Evolutionary conservation across 2,797 vertebrate genomes (phyloP).

Genomic region (Thaleichthys pacificus): DNA sequence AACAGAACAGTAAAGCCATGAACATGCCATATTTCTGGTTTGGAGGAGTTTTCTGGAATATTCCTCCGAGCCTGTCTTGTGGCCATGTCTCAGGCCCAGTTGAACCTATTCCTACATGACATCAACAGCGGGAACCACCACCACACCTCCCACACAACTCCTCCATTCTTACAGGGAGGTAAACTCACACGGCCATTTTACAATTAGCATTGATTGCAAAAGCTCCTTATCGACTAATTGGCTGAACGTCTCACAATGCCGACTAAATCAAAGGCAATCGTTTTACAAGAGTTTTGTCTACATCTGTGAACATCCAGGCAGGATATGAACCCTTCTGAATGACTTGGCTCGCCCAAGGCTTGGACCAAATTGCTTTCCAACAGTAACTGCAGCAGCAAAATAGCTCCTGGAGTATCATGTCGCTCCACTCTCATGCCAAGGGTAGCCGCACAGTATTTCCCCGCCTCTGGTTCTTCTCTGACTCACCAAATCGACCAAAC

Average conservation of each 20-base stretch:
- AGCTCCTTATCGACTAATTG: constrained; percentile 6
- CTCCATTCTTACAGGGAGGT: constrained; percentile 43
- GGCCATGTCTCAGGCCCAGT: constrained; percentile 29
- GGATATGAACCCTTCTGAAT: constrained; percentile 1
- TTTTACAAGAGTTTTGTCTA: background rate
- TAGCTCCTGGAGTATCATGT: constrained; percentile 64
- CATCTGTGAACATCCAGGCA: background rate
- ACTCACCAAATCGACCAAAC: constrained; percentile 66
- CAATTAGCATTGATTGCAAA: no score
- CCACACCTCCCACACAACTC: constrained; percentile 43
- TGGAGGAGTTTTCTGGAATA: constrained; percentile 62
- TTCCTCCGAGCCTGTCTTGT: constrained; percentile 53
- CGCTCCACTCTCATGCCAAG: constrained; percentile 62
- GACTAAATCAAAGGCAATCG: no score
- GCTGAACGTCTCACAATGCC: no score
- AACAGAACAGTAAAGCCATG: constrained; percentile 28
- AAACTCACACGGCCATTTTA: constrained; percentile 1
- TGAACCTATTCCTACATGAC: constrained; percentile 48
- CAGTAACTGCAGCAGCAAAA: constrained; percentile 46
- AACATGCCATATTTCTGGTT: constrained; percentile 60
- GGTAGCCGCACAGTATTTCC: constrained; percentile 44
- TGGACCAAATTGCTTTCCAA: constrained; percentile 56
- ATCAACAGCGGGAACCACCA: constrained; percentile 27
- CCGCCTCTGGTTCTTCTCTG: constrained; percentile 49
- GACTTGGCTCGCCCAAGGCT: constrained; percentile 42